phyloP scores from a whole-genome alignment of 2,113 vertebrate genomes.

The Cygnus buccinator region DNA sequence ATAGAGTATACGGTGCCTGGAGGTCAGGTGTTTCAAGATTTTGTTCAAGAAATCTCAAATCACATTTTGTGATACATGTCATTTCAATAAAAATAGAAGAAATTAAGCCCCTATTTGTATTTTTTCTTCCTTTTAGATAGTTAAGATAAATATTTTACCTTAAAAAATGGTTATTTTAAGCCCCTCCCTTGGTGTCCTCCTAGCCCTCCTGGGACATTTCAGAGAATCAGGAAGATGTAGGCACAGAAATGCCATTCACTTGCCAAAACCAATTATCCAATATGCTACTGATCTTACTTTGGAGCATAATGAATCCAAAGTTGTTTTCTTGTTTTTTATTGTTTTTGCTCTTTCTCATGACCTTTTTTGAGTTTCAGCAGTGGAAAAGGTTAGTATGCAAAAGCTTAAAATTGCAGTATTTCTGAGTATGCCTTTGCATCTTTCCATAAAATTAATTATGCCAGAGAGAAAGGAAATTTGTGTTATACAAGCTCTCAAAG shows the following conservation, averaged over 20 bases:
- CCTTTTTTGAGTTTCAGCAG: not conserved
- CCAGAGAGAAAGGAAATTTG: conserved; percentile 1
- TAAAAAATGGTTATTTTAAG: not conserved
- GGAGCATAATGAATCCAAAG: not conserved
- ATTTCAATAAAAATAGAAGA: not conserved
- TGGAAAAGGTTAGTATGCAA: not conserved
- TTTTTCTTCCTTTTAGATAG: not conserved
- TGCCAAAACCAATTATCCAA: not conserved
- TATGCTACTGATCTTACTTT: not conserved
- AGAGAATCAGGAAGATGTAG: not conserved
- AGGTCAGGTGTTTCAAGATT: not conserved
- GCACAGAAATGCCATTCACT: not conserved
- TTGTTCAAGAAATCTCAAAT: not conserved
- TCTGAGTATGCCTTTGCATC: not conserved
- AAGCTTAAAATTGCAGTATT: not conserved
- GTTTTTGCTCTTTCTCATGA: not conserved
- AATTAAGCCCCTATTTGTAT: not conserved
- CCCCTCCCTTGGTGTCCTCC: not conserved
- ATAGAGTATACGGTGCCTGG: not conserved
- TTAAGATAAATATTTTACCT: not conserved
- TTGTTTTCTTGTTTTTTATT: not conserved
- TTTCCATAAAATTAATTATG: conserved; percentile 42
- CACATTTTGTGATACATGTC: not conserved
- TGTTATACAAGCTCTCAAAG: not conserved
- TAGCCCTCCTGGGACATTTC: not conserved